Evolutionary conservation across 2,888 invertebrate species (phyloP).

Genomic region (Atrina japonica): DNA sequence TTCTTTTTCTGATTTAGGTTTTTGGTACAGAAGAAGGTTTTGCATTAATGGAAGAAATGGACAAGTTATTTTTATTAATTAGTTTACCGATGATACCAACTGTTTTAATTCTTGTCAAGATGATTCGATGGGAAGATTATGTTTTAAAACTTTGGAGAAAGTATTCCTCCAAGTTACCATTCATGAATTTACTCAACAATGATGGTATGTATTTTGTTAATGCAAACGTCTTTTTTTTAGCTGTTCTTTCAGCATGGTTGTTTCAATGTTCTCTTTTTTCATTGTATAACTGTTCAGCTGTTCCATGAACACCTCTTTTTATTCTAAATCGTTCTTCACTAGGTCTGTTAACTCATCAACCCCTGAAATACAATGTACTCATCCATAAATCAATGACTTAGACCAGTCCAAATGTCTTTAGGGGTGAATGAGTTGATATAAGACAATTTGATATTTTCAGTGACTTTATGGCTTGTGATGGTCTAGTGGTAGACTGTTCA

Average conservation of each 20-base stretch:
- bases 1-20: constrained; percentile 83
- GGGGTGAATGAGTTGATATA: no score
- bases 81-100: constrained; percentile 96
- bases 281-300: background rate
- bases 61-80: constrained; percentile 91
- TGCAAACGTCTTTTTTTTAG: no score
- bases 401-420: no score
- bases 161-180: constrained; percentile 72
- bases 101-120: constrained; percentile 92
- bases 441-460: no score
- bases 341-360: no score
- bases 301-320: no score
- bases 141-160: constrained; percentile 78
- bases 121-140: constrained; percentile 96
- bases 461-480: no score
- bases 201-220: no score
- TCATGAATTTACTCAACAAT: constrained; percentile 58
- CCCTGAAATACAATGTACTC: no score
- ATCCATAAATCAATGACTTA: no score
- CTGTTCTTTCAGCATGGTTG: background rate
- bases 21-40: constrained; percentile 96
- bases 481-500: no score
- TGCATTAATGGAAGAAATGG: constrained; percentile 95
- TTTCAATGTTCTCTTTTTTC: background rate
- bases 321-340: no score